Evolutionary conservation across 2,888 invertebrate species (phyloP).

Genomic region (Netelia melanura): DNA sequence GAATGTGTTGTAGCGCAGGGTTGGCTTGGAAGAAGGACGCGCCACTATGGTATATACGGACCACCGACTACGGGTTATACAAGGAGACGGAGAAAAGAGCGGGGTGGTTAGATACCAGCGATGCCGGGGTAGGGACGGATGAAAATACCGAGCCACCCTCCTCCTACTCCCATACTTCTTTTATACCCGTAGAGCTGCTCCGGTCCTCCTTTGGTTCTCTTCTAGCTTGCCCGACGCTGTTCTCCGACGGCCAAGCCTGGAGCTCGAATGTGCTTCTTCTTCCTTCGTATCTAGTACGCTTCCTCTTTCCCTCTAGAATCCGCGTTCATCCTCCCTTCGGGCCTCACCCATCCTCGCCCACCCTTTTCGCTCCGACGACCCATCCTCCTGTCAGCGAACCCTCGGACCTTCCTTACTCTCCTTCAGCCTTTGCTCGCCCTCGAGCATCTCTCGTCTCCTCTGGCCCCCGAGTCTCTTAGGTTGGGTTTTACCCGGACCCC

Average conservation of each 20-base stretch:
- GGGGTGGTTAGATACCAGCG: constrained; percentile 60
- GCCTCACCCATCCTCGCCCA: constrained; percentile 67
- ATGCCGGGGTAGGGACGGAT: constrained; percentile 72
- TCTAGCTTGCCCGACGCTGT: constrained; percentile 67
- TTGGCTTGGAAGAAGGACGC: constrained; percentile 52
- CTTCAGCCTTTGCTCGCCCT: constrained; percentile 77
- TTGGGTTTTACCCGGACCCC: constrained; percentile 78
- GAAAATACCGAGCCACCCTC: constrained; percentile 79
- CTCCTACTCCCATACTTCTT: constrained; percentile 73
- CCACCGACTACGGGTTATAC: constrained; percentile 63
- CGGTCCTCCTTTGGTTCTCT: constrained; percentile 80
- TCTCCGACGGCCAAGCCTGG: constrained; percentile 60
- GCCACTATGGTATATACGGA: constrained; percentile 55
- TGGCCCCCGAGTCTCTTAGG: constrained; percentile 81
- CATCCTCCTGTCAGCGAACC: constrained; percentile 69
- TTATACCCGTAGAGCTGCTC: constrained; percentile 80
- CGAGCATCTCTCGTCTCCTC: constrained; percentile 73
- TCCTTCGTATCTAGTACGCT: constrained; percentile 60
- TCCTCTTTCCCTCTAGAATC: constrained; percentile 45
- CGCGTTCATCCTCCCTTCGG: constrained; percentile 49
- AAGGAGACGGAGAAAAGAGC: constrained; percentile 41
- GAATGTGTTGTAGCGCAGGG: constrained; percentile 59
- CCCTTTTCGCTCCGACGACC: constrained; percentile 70
- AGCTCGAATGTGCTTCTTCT: constrained; percentile 57
- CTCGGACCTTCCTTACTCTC: constrained; percentile 80